phyloP scores from a whole-genome alignment of 2,797 vertebrate species.

The Tragelaphus eurycerus region DNA sequence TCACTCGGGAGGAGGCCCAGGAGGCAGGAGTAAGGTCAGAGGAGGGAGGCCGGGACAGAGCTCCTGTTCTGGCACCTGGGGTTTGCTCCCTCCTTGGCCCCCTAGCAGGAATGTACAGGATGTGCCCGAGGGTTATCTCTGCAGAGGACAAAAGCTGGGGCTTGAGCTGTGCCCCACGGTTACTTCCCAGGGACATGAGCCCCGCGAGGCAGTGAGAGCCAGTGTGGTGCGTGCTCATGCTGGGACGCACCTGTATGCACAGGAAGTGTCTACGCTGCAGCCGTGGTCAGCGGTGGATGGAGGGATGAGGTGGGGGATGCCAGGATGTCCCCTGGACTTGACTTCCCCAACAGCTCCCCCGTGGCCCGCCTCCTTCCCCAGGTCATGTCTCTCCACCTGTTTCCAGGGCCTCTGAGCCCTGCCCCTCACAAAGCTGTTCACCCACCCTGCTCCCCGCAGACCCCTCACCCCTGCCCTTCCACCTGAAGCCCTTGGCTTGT shows the following conservation, averaged over 20 bases:
- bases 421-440: background rate
- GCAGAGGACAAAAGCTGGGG: background rate
- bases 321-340: background rate
- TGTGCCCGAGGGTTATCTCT: background rate
- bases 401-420: background rate
- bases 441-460: background rate
- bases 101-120: background rate
- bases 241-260: rapidly evolving
- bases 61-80: background rate
- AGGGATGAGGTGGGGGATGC: background rate
- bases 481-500: background rate
- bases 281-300: background rate
- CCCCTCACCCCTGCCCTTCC: background rate
- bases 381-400: background rate
- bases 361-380: background rate
- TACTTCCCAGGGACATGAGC: background rate
- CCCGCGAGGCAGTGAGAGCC: background rate
- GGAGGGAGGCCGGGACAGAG: background rate
- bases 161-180: background rate
- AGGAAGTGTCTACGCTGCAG: rapidly evolving
- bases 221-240: background rate
- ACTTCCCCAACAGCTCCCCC: background rate
- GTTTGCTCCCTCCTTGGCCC: rapidly evolving
- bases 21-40: background rate
- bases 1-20: background rate